Evolutionary conservation across 2,113 vertebrate genomes (phyloP).

Genomic region (Mustelus asterias): DNA sequence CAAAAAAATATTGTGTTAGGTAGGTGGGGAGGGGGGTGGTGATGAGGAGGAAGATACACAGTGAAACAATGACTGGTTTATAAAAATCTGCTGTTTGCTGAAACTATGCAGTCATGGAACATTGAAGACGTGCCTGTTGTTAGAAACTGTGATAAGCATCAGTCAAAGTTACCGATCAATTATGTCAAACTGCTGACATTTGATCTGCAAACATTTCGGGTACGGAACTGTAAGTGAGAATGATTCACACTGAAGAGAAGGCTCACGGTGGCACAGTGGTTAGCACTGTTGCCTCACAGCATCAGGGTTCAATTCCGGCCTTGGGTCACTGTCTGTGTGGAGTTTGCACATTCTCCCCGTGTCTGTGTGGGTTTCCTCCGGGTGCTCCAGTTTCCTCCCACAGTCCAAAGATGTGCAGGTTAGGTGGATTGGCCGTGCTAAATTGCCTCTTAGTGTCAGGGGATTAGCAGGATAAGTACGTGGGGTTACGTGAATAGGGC

Average conservation of each 20-base stretch:
- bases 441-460: no score
- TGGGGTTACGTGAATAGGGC: no score
- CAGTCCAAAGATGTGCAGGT: no score
- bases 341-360: no score
- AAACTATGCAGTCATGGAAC: background rate
- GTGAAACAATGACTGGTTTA: background rate
- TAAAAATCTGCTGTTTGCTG: background rate
- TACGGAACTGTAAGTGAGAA: background rate
- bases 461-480: no score
- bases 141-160: background rate
- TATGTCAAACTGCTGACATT: background rate
- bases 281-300: no score
- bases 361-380: no score
- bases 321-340: no score
- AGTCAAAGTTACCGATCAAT: background rate
- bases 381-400: no score
- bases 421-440: no score
- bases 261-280: no score
- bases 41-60: background rate
- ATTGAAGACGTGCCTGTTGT: background rate
- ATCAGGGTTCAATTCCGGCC: no score
- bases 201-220: background rate
- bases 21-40: background rate
- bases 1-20: background rate
- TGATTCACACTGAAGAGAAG: background rate